Base-by-base conservation (phyloP, 1,140 invertebrate genomes). In the Drosophila nigromelanica region DNA sequence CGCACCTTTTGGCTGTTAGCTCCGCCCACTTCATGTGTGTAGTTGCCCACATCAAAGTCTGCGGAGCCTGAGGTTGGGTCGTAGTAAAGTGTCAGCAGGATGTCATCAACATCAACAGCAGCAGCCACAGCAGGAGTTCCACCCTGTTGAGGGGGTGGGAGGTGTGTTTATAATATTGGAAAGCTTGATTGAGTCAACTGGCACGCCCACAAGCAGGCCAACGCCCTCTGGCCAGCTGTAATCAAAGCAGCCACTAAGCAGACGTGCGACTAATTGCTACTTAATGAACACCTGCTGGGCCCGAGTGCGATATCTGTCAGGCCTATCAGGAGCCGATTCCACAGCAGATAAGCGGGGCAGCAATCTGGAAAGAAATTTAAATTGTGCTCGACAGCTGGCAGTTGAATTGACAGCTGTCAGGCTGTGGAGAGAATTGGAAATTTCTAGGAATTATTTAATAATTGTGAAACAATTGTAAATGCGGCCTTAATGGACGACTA, bases 21-120 rank as follows among this genome's bases (percentile, higher is more conserved):
- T 11, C 40, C 30, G n/a, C 40, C 30, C 60, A 47, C 35, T 40
- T 15, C 47, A 37, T n/a, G 11, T 18, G 27, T 27, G 27, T 27
- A 33, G 33, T 47, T 37, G 74, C 51, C 83, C 72, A 78, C 68
- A 73, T 86, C 78, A 86, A 86, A 87, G 82, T 66, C 63, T 7
- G 40, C 81, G 18, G 11, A 6, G 45, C n/a, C 48, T 27, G 68
- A 78, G 64, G 45, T 58, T 82, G 60, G 35, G 80, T 72, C 45
- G 48, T 14, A 71, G 50, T 33, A 60, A 77, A 77, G 77, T 89
- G 83, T 89, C 82, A 82, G 82, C 78, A 78, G 82, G 78, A 78
- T 73, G 73, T 87, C 78, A 72, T 68, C 40, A 42, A 50, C 55
- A 64, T 70, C 12, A 30, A 2, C 45, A 30, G 55, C 61, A 64